Evolutionary conservation across 1,140 invertebrate species (phyloP), one percentile per base, ranked within the genome.

Genomic region (Vollenhovia emeryi): DNA sequence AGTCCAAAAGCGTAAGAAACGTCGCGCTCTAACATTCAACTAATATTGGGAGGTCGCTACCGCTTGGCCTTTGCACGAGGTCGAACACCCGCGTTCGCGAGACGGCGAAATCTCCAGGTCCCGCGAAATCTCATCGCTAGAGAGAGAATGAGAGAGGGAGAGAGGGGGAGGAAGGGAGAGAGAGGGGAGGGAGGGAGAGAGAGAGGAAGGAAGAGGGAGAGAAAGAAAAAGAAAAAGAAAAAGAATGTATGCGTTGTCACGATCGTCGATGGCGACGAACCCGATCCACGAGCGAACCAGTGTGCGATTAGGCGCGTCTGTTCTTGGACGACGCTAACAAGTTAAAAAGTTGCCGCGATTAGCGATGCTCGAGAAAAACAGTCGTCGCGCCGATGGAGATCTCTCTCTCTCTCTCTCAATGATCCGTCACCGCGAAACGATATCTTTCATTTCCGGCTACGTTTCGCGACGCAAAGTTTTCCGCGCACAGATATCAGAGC

Each of bases 71-170:
- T 57, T 55, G 78, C 78, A 59, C 91, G 43, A 91, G 89, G 84
- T 92, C 87, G 55, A 88, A 84, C 57, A 68, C 90, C 91, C 33
- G 88, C 57, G 24, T 91, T 90, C 21, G 87, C 92, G 27, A 89
- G 86, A 69, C 86, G 87, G 90, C 89, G 86, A 91, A 91, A 92
- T 86, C 87, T 84, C 33, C 33, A 36, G 33, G 6, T 36, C 33
- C 33, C 33, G 33, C 33, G 33, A 36, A 36, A 36, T 36, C 3
- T 36, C 33, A 36, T 36, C 33, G 33, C 33, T 6, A 6, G 4
- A 24, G 62, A 66, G 18, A 15, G n/a, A 45, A 21, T 24, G 36
- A 60, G 11, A 15, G 3, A 21, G 60, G 6, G 62, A 13, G n/a
- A 62, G 60, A 4, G 3, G 3, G 15, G 6, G 68, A 36, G 71